A percentile compares a stretch with the other conserved stretches of the same genome.
Conservation (phyloP, 2,113 vertebrate genomes). For the Sylvilagus bachmani region DNA sequence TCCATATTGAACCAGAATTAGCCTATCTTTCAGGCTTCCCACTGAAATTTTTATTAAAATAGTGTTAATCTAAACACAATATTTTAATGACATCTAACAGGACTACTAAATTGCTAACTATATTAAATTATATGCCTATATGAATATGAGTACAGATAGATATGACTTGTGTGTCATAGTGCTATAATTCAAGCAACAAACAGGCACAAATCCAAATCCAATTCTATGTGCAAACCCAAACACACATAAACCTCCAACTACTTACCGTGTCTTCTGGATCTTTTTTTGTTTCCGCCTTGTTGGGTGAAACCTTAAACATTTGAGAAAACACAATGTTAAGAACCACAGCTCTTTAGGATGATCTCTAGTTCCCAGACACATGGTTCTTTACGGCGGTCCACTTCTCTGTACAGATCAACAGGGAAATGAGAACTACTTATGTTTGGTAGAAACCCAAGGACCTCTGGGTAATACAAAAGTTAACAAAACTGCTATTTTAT, state of each 20-base stretch:
- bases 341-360: neutral
- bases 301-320: slow-evolving; percentile 88
- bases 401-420: neutral
- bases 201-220: neutral
- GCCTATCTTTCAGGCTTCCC: neutral
- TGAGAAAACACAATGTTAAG: slow-evolving; percentile 60
- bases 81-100: neutral
- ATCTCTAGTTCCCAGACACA: neutral
- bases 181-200: neutral
- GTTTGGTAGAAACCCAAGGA: neutral
- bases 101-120: neutral
- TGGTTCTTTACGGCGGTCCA: neutral
- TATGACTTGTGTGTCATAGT: neutral
- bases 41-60: neutral
- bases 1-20: neutral
- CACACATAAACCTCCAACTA: neutral
- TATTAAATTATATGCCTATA: neutral
- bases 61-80: neutral
- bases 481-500: neutral
- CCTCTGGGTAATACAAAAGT: neutral
- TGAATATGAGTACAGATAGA: neutral
- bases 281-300: slow-evolving; percentile 88
- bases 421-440: neutral
- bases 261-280: slow-evolving; percentile 89
- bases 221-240: neutral